Base-by-base conservation (phyloP, 2,113 vertebrate genomes). In the Ivindomyrus marchei region DNA sequence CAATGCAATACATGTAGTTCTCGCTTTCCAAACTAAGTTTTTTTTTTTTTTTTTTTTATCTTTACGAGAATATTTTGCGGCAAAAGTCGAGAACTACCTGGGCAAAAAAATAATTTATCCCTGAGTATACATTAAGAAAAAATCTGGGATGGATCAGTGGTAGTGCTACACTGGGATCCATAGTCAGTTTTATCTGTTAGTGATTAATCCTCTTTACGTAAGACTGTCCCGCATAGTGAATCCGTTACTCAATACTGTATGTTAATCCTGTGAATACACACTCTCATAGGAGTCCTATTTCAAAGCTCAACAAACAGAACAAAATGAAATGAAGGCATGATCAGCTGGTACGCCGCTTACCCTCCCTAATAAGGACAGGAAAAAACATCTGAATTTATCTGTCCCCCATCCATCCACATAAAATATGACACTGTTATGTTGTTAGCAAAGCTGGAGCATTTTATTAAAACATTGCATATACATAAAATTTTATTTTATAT, bases 351-450 rank as follows among this genome's bases (percentile, higher is more conserved):
- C 11, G 3, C 27, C 3, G 27, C 66, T 36, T 31, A 31, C 11
- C 13, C 31, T 36, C 31, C 70, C 36, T 3, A 13, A 47, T 94
- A 95, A 93, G 56, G 56, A 62, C 21, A 62, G 24, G 56, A n/a
- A 62, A 62, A 62, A 62, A 62, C 56, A 62, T 58, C 53, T 24
- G 24, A 62, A 62, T 62, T 62, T 62, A 74, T 74, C 27, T 74
- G n/a, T 74, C 9, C 66, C 66, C 13, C 8, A 47, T 2, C 3
- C 42, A 5, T n/a, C 11, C 46, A 47, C 42, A 85, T 94, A 95
- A 93, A 89, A 94, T 91, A 94, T 93, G 93, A 95, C 94, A 94
- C 95, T 95, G 96, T 95, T 96, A 95, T 96, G 95, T 95, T 92
- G 92, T 88, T 66, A 66, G 62, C 62, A 27, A 66, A 66, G n/a